These are phyloP conservation scores for Chromobotia macracanthus DNA, from an alignment of 2,797 vertebrate genomes.

Conservation along the genomic window DNA sequence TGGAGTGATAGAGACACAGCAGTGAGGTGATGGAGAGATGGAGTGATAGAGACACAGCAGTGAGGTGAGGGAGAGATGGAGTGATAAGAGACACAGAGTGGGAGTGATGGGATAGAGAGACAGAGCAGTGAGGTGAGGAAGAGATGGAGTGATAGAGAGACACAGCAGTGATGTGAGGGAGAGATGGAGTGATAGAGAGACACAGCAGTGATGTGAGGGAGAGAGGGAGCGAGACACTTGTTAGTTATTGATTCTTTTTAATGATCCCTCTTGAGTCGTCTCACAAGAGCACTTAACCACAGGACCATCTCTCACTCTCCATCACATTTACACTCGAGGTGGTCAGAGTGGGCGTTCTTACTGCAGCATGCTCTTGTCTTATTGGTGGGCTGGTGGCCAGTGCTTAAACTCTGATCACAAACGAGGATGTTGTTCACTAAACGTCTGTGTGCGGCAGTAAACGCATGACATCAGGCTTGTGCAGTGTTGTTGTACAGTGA, in stretches of 20 bases:
- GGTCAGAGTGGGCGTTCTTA: neutral
- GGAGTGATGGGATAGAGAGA: constrained; percentile 52
- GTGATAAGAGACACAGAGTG: constrained; percentile 32
- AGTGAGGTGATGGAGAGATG: constrained; percentile 45
- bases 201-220: too few relatives aligned
- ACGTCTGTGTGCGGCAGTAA: too few relatives aligned
- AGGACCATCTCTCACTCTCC: constrained; percentile 7
- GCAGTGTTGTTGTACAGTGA: too few relatives aligned
- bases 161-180: too few relatives aligned
- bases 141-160: too few relatives aligned
- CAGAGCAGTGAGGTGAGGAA: too few relatives aligned
- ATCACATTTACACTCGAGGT: neutral
- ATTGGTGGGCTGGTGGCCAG: neutral
- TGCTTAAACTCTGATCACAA: neutral
- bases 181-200: too few relatives aligned
- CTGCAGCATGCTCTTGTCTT: neutral
- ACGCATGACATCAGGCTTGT: too few relatives aligned
- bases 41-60: neutral
- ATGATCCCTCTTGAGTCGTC: constrained; percentile 65
- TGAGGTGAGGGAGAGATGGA: constrained; percentile 43
- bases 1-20: neutral
- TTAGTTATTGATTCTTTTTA: constrained; percentile 77
- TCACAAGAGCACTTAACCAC: constrained; percentile 71
- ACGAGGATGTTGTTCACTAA: too few relatives aligned
- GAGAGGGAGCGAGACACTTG: constrained; percentile 51